phyloP scores from a whole-genome alignment of 2,888 invertebrate genomes.

The Drosophila recens region DNA sequence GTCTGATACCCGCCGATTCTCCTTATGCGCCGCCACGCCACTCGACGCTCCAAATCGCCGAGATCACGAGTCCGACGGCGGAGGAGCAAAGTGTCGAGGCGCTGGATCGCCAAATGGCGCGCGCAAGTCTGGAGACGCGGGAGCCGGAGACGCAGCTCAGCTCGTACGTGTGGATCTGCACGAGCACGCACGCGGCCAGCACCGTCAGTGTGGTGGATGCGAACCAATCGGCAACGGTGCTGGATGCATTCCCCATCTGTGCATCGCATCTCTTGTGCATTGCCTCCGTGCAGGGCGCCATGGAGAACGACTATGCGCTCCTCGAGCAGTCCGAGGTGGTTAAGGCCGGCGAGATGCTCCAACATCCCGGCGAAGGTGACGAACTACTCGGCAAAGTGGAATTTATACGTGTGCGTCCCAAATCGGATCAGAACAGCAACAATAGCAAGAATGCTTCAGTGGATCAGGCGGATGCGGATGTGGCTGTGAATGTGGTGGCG shows the following conservation, averaged over 20 bases:
- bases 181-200: constrained; percentile 92
- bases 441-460: constrained; percentile 71
- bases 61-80: constrained; percentile 86
- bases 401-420: constrained; percentile 83
- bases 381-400: constrained; percentile 85
- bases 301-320: constrained; percentile 89
- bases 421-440: constrained; percentile 84
- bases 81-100: constrained; percentile 88
- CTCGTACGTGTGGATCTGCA: constrained; percentile 99
- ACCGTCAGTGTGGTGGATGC: constrained; percentile 94
- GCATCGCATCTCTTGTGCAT: constrained; percentile 97
- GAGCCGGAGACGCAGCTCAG: constrained; percentile 90
- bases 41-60: constrained; percentile 84
- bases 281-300: constrained; percentile 93
- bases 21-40: constrained; percentile 89
- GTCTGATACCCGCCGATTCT: constrained; percentile 95
- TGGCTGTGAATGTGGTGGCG: no score
- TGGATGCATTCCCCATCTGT: constrained; percentile 97
- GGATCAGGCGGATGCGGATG: constrained; percentile 29
- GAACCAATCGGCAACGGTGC: constrained; percentile 97
- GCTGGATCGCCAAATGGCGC: constrained; percentile 89
- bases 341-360: constrained; percentile 84
- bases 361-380: constrained; percentile 84
- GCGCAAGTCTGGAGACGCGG: constrained; percentile 88
- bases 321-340: constrained; percentile 85